Conservation (phyloP, 2,888 invertebrate genomes). For the Trissonchulus sp. region DNA sequence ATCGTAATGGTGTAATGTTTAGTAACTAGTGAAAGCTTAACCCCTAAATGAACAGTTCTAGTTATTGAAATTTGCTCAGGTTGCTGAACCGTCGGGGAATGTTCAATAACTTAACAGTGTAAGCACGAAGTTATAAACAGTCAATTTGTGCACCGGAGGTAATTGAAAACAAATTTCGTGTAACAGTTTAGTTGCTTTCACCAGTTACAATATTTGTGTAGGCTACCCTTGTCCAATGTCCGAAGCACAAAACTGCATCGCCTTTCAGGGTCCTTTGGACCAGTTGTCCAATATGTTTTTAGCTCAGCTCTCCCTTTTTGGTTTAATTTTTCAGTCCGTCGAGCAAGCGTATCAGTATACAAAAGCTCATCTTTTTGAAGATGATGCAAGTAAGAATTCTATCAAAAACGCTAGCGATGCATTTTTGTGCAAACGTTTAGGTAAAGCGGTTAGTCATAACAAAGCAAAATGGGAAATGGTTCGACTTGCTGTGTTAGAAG, state of each 20-base stretch:
- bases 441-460: background rate
- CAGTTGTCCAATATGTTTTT: background rate
- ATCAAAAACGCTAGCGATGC: background rate
- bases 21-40: too few species aligned
- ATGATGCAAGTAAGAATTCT: background rate
- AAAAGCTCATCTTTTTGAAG: background rate
- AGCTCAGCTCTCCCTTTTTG: background rate
- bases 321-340: background rate
- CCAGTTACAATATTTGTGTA: background rate
- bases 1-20: too few species aligned
- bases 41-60: too few species aligned
- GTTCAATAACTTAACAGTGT: too few species aligned
- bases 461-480: background rate
- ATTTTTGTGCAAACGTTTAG: background rate
- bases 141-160: too few species aligned
- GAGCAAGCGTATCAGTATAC: background rate
- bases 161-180: too few species aligned
- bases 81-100: too few species aligned
- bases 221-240: background rate
- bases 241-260: too few species aligned
- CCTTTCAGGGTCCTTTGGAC: background rate
- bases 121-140: too few species aligned
- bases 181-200: background rate
- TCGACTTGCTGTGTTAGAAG: background rate
- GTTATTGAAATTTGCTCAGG: too few species aligned